These are phyloP conservation scores for Polypterus senegalus DNA, from an alignment of 2,113 vertebrate species.

Conservation along the genomic window DNA sequence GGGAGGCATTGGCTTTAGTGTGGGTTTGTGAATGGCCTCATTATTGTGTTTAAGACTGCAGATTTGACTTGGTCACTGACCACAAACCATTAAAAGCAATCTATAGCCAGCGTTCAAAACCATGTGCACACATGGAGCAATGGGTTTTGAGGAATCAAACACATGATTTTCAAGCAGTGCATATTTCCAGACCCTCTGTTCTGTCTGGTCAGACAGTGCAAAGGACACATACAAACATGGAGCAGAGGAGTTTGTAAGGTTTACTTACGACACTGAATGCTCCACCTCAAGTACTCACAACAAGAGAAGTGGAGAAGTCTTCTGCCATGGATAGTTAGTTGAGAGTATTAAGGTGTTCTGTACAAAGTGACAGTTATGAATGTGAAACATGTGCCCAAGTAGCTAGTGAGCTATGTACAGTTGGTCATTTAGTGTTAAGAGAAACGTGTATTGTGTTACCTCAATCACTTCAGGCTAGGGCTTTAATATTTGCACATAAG, in stretches of 20 bases:
- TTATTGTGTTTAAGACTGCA: not conserved
- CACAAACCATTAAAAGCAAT: not conserved
- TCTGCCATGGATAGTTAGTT: constrained; percentile 7
- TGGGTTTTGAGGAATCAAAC: not conserved
- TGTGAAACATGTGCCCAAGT: constrained; percentile 12
- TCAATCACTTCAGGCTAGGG: constrained; percentile 1
- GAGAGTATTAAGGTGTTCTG: constrained; percentile 2
- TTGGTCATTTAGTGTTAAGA: constrained; percentile 9
- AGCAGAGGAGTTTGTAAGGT: constrained; percentile 16
- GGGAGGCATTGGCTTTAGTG: not conserved
- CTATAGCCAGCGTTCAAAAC: not conserved
- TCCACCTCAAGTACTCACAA: constrained; percentile 7
- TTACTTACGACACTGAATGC: constrained; percentile 14
- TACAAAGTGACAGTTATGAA: constrained; percentile 13
- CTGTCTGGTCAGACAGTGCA: no score
- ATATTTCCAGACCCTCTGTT: not conserved
- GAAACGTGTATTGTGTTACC: constrained; percentile 12
- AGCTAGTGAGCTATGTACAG: constrained; percentile 10
- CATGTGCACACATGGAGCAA: not conserved
- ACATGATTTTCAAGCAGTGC: not conserved
- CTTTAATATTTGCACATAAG: constrained; percentile 11
- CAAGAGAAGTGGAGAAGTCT: constrained; percentile 12
- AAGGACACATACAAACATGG: constrained; percentile 1
- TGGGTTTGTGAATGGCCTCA: not conserved
- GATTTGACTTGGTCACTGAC: not conserved